Percentiles rank a stretch among this genome's conserved stretches.
Evolutionary conservation across 2,797 vertebrate species (phyloP).

Genomic region (Chloroceryle inda): DNA sequence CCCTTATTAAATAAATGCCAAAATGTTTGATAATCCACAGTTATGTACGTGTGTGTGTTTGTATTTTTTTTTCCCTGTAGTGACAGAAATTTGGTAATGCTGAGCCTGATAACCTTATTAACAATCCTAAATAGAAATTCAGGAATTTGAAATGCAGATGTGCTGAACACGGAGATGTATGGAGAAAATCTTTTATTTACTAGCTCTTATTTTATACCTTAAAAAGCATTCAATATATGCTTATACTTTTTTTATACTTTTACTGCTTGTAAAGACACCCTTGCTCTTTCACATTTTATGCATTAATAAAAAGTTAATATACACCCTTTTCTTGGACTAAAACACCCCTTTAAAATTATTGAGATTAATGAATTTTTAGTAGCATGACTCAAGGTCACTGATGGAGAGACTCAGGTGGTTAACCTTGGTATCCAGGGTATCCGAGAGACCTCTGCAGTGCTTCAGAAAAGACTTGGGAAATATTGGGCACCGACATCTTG

Average conservation of each 20-base stretch:
- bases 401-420: not conserved
- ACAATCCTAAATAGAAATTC: not conserved
- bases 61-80: not conserved
- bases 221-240: not conserved
- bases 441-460: not conserved
- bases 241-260: not conserved
- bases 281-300: not conserved
- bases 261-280: not conserved
- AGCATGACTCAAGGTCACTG: not conserved
- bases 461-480: not conserved
- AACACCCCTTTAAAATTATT: not conserved
- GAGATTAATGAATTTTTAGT: not conserved
- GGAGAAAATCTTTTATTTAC: not conserved
- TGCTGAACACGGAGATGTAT: not conserved
- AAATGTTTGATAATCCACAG: not conserved
- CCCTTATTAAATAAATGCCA: not conserved
- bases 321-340: not conserved
- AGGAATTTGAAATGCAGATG: not conserved
- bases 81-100: not conserved
- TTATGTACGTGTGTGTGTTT: not conserved
- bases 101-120: not conserved
- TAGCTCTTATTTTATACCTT: not conserved
- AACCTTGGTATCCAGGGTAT: not conserved
- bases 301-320: not conserved
- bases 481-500: accelerated